phyloP scores from a whole-genome alignment of 2,797 vertebrate genomes.

The Halcyon badia region DNA sequence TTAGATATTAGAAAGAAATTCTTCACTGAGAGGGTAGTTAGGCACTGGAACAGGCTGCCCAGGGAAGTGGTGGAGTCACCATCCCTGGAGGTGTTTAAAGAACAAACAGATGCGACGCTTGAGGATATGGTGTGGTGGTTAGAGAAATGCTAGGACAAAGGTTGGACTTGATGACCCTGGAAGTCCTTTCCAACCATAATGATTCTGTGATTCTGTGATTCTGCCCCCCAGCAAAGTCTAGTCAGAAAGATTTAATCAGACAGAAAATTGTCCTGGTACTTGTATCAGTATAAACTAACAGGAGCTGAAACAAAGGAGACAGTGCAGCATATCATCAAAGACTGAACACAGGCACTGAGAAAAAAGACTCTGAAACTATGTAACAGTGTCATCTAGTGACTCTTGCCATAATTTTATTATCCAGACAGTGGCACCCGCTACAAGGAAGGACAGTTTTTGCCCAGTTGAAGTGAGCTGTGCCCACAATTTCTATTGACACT shows the following conservation, averaged over 20 bases:
- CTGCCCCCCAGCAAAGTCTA: background rate
- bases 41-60: no score
- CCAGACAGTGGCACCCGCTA: background rate
- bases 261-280: background rate
- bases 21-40: no score
- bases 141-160: no score
- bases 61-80: no score
- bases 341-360: background rate
- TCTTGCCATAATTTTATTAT: background rate
- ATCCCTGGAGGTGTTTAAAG: no score
- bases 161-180: no score
- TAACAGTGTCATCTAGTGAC: slow-evolving; percentile 35
- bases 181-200: no score
- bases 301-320: background rate
- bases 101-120: no score
- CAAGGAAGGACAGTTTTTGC: background rate
- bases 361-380: background rate
- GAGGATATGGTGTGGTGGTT: no score
- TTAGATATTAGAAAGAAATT: no score
- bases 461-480: background rate
- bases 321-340: background rate
- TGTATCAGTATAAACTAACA: background rate
- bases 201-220: no score
- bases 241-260: background rate
- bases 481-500: background rate